Conservation (phyloP, 2,888 invertebrate species). For the Didymodactylos carnosus region DNA sequence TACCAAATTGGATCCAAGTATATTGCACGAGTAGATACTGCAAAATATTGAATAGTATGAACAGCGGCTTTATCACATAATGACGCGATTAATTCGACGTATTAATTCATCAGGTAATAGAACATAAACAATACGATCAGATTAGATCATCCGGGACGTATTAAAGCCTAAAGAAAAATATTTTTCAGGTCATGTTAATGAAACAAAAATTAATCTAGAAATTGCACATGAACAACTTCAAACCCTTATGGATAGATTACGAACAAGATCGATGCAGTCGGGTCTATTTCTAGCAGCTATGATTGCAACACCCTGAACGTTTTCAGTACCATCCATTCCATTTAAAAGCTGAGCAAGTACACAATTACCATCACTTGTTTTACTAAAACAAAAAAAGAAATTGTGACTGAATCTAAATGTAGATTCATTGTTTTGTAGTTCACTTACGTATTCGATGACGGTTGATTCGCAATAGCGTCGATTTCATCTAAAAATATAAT, state of each 20-base stretch:
- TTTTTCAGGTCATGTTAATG: too few relatives aligned
- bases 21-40: too few relatives aligned
- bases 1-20: too few relatives aligned
- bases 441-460: slow-evolving; percentile 32
- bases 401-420: background rate
- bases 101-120: slow-evolving; percentile 64
- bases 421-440: background rate
- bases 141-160: slow-evolving; percentile 71
- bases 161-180: slow-evolving; percentile 48
- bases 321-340: slow-evolving; percentile 78
- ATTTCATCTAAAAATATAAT: slow-evolving; percentile 95
- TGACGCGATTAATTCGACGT: too few relatives aligned
- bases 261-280: slow-evolving; percentile 56
- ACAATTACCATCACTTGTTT: slow-evolving; percentile 58
- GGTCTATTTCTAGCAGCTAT: slow-evolving; percentile 92
- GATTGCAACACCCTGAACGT: slow-evolving; percentile 62
- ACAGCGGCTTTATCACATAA: too few relatives aligned
- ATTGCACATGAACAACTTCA: too few relatives aligned
- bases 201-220: too few relatives aligned
- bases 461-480: slow-evolving; percentile 70
- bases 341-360: slow-evolving; percentile 77
- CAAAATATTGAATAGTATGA: too few relatives aligned
- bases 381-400: background rate
- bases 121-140: slow-evolving; percentile 77
- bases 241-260: too few relatives aligned